Base-by-base conservation (phyloP, 2,113 vertebrate species). In the Rafetus swinhoei region DNA sequence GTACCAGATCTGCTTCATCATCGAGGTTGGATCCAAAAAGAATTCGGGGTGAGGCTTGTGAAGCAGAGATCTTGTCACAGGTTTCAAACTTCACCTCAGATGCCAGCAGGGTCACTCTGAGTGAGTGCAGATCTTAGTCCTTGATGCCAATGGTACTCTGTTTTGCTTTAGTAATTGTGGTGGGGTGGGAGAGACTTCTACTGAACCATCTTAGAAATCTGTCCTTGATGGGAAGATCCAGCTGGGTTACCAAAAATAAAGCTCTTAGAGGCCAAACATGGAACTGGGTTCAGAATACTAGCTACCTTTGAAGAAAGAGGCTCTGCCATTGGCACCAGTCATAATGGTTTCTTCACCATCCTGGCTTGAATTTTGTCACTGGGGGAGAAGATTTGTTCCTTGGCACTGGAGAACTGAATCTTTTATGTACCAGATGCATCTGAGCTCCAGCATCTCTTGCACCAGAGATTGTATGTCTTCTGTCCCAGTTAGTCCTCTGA, bases 21-120 rank as follows among this genome's bases (percentile, higher is more conserved):
- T 39, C 0, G 0, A 0, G 18, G 2, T 50, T 79, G 24, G 2
- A 3, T 9, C 39, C 0, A 0, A 2, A 39, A 59, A 39, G 55
- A 24, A 25, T 45, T 82, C 16, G 24, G 12, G 56, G 81, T 82
- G 57, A 82, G 81, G 9, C 35, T 82, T 82, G 6, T 35, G 56
- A 39, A 82, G 19, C 9, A 16, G 56, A 60, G 25, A 15, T 59
- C 81, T 59, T 27, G 24, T 55, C 81, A 29, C 21, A 60, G 56
- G 15, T 27, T 27, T 45, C 55, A 16, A 18, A 57, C 24, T 55
- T 29, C n/a, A 21, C 65, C 65, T 35, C 16, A 35, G n/a, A 72
- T 35, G n/a, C 35, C 65, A 35, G n/a, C n/a, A 72, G n/a, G 35
- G 22, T 45, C 39, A 27, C 56, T 82, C 25, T 59, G 81, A 82